Evolutionary conservation across 2,888 invertebrate species (phyloP).

Genomic region (Lycia hirtaria): DNA sequence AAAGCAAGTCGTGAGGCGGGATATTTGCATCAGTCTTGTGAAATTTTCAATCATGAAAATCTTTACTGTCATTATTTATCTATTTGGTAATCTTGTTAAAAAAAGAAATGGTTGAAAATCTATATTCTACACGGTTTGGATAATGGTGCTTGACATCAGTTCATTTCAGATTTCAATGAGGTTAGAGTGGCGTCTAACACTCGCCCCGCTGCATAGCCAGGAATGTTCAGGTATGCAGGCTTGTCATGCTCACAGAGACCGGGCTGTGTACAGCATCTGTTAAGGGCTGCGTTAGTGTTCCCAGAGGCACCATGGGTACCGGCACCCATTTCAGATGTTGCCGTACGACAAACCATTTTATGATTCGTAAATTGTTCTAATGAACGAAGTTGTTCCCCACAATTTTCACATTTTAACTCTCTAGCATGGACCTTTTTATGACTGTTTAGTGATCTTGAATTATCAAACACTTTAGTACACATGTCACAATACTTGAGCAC

Average conservation of each 20-base stretch:
- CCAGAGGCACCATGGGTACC: conserved; percentile 60
- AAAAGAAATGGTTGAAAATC: conserved; percentile 65
- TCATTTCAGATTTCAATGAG: conserved; percentile 80
- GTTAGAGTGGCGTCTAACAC: conserved; percentile 80
- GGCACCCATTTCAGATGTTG: conserved; percentile 62
- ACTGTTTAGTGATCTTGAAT: conserved; percentile 82
- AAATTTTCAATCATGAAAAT: conserved; percentile 83
- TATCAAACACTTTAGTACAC: conserved; percentile 84
- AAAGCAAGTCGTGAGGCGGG: conserved; percentile 86
- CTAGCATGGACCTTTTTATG: conserved; percentile 84
- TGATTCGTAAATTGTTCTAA: conserved; percentile 82
- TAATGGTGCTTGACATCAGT: conserved; percentile 66
- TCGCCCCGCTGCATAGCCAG: conserved; percentile 77
- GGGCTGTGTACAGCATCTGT: conserved; percentile 78
- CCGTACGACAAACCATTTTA: conserved; percentile 77
- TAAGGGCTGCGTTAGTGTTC: conserved; percentile 51
- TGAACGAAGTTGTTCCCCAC: conserved; percentile 81
- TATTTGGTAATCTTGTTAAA: conserved; percentile 81
- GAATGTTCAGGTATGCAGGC: conserved; percentile 82
- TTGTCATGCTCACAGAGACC: conserved; percentile 83
- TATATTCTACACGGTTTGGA: conserved; percentile 47
- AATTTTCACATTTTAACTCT: conserved; percentile 81
- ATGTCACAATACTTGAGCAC: conserved; percentile 83
- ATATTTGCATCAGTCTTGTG: conserved; percentile 86
- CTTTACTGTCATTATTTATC: conserved; percentile 74